A percentile compares a stretch with the other conserved stretches of the same genome.
These are phyloP conservation scores for Erpetoichthys calabaricus DNA, from an alignment of 2,797 vertebrate genomes.

Conservation along the genomic window DNA sequence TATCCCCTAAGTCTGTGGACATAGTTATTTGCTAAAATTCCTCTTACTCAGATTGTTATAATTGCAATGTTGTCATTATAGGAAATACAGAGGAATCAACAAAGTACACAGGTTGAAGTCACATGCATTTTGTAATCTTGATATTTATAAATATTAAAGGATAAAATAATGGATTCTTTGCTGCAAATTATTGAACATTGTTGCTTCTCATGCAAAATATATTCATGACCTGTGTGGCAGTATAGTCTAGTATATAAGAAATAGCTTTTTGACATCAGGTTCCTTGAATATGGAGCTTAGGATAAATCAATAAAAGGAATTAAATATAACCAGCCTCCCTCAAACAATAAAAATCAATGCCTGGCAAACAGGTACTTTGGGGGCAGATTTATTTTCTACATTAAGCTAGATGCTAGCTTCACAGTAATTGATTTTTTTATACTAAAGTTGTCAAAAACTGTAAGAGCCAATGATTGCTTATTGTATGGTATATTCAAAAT, in stretches of 20 bases:
- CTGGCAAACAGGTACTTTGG: slow-evolving; percentile 30
- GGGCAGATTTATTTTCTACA: slow-evolving; percentile 40
- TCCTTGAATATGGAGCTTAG: slow-evolving; percentile 27
- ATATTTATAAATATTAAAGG: slow-evolving; percentile 37
- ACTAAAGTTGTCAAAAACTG: slow-evolving; percentile 36
- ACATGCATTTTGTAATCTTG: slow-evolving; percentile 18
- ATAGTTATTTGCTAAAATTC: too few species aligned
- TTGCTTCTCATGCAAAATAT: slow-evolving; percentile 31
- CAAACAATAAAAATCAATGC: slow-evolving; percentile 44
- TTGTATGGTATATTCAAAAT: slow-evolving; percentile 36
- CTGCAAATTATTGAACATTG: slow-evolving; percentile 28
- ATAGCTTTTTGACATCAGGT: slow-evolving; percentile 30
- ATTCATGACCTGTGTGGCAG: slow-evolving; percentile 20
- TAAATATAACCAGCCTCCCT: slow-evolving; percentile 39
- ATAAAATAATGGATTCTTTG: slow-evolving; percentile 29
- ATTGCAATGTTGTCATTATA: too few species aligned
- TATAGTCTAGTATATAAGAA: slow-evolving; percentile 28
- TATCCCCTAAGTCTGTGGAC: too few species aligned
- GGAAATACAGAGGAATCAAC: too few species aligned
- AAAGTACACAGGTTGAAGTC: too few species aligned
- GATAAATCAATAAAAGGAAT: slow-evolving; percentile 40
- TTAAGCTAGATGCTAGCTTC: slow-evolving; percentile 40
- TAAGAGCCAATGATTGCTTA: slow-evolving; percentile 40
- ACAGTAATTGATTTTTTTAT: slow-evolving; percentile 38
- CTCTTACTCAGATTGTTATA: too few species aligned